phyloP scores from a whole-genome alignment of 2,797 vertebrate genomes.

The Falco peregrinus region DNA sequence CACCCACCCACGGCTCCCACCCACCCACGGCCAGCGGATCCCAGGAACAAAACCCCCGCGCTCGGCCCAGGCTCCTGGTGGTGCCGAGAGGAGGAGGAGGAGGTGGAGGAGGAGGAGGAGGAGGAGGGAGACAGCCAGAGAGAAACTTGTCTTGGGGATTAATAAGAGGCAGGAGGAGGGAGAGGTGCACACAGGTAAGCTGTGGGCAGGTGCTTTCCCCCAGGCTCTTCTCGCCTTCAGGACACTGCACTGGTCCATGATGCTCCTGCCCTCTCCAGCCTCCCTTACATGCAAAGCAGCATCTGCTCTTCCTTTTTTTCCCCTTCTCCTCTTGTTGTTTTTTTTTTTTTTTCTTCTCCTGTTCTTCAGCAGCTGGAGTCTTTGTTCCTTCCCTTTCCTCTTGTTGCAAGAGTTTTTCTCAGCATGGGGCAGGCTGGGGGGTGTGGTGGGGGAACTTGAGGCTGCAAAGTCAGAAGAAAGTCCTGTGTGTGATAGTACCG shows the following conservation, averaged over 20 bases:
- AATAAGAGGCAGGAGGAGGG: slow-evolving; percentile 71
- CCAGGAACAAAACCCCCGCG: slow-evolving; percentile 65
- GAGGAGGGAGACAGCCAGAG: slow-evolving; percentile 18
- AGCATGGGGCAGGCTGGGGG: not conserved
- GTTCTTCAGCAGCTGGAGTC: not conserved
- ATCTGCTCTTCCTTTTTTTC: not conserved
- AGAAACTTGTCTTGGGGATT: slow-evolving; percentile 48
- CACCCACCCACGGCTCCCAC: not conserved
- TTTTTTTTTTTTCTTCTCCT: not conserved
- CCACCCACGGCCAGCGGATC: slow-evolving; percentile 65
- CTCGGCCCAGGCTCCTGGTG: slow-evolving; percentile 46
- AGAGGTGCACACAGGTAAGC: slow-evolving; percentile 79
- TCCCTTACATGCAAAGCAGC: not conserved
- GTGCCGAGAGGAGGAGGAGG: not conserved
- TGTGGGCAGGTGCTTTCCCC: slow-evolving; percentile 15
- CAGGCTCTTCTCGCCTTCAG: not conserved
- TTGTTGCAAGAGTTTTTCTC: not conserved
- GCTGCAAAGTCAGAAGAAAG: not conserved
- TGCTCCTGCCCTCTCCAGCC: slow-evolving; percentile 23
- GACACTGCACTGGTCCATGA: not conserved
- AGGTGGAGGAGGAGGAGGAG: not conserved
- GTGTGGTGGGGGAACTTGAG: not conserved
- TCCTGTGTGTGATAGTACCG: not conserved
- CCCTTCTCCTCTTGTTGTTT: not conserved
- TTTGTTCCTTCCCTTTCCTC: not conserved